Percentiles rank a stretch among this genome's conserved stretches.
These are phyloP conservation scores for Epizoanthus stellaris DNA, from an alignment of 92 coral and sea anemone species.

Conservation along the genomic window DNA sequence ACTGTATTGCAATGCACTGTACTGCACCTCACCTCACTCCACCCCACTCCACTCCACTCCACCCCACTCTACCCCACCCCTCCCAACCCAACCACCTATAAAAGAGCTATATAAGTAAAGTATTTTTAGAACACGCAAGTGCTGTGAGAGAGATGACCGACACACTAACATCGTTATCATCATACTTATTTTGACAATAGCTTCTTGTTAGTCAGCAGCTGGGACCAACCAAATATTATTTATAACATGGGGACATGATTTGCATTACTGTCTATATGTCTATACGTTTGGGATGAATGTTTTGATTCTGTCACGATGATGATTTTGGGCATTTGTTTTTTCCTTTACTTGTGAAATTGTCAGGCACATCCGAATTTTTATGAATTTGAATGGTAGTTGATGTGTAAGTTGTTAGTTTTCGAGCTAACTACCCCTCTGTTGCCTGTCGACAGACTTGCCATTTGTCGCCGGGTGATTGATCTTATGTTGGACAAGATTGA, in stretches of 20 bases:
- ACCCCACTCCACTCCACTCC: too few relatives aligned
- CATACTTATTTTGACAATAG: background rate
- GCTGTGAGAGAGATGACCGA: too few relatives aligned
- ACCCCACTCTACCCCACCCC: too few relatives aligned
- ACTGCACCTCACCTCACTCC: too few relatives aligned
- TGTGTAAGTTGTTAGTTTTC: background rate
- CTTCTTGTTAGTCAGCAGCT: background rate
- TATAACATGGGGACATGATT: background rate
- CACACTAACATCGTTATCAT: too few relatives aligned
- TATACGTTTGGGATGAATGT: background rate
- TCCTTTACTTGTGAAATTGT: too few relatives aligned
- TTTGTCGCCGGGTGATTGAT: constrained; percentile 85
- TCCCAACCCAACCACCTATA: too few relatives aligned
- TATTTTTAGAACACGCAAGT: too few relatives aligned
- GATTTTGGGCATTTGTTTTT: background rate
- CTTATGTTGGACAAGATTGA: constrained; percentile 87
- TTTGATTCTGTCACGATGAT: background rate
- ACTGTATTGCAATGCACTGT: too few relatives aligned
- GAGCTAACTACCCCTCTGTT: background rate
- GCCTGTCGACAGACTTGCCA: constrained; percentile 65
- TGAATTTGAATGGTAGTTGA: background rate
- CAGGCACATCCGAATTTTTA: background rate
- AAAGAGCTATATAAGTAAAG: too few relatives aligned
- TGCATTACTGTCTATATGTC: background rate
- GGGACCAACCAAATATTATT: background rate